Base-by-base conservation (phyloP, 2,888 invertebrate species). In the Eupithecia pulchellata region DNA sequence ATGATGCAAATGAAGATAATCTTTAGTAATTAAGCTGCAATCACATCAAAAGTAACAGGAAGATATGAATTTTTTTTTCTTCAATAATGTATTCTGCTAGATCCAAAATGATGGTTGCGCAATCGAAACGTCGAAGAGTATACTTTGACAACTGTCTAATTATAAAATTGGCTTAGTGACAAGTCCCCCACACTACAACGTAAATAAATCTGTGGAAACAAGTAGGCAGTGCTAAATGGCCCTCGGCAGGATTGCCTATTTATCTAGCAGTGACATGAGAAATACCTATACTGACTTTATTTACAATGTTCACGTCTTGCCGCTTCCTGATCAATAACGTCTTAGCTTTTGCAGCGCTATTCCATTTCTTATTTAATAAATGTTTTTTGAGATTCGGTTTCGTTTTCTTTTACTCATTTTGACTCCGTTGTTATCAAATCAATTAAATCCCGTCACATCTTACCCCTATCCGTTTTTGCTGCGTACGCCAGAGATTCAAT, bases 61-160 rank as follows among this genome's bases (percentile, higher is more conserved):
- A n/a, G n/a, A n/a, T n/a, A n/a, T n/a, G n/a, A n/a, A n/a, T n/a
- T n/a, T 4, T 13, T 17, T 32, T 32, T 32, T 3, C 32, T 32
- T 32, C 5, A 36, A 36, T 4, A 42, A 42, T 42, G 42, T 42
- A n/a, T 5, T n/a, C 42, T 42, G n/a, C 6, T 42, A 42, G 42
- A 5, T 57, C 4, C 27, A 58, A 58, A 58, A 58, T 32, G 36
- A n/a, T 30, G 4, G 75, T 89, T 89, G 79, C 85, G 85, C 81
- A 89, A 87, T 79, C 69, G 77, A 75, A 74, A 77, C 79, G 81
- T 55, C 66, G 71, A 71, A 64, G 47, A 68, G 66, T 80, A 79
- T 82, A 82, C 85, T 89, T 88, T 89, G 89, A 90, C 88, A 89
- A 86, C 83, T 84, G 80, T 84, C 89, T 91, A 91, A 89, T 90